These are phyloP conservation scores for Anticlea derivata DNA, from an alignment of 2,888 invertebrate genomes.

Conservation along the genomic window DNA sequence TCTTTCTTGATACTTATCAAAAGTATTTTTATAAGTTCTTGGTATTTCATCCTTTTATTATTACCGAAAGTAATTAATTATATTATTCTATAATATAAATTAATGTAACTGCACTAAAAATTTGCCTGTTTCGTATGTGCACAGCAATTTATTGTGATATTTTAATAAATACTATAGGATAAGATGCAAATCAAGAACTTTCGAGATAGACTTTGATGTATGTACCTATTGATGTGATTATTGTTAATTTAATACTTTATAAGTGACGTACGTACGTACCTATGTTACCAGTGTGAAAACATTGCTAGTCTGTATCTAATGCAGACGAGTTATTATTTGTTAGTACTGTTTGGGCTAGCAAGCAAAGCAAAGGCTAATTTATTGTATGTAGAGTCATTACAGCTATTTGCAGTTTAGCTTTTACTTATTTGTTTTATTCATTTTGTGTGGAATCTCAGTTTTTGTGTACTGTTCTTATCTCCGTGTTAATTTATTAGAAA, in stretches of 20 bases:
- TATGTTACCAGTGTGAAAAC: constrained; percentile 47
- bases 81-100: constrained; percentile 62
- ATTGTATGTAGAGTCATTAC: constrained; percentile 39
- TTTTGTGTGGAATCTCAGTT: constrained; percentile 22
- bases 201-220: constrained; percentile 64
- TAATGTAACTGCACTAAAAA: constrained; percentile 82
- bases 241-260: constrained; percentile 63
- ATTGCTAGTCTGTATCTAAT: constrained; percentile 63
- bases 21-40: constrained; percentile 31
- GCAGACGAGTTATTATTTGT: constrained; percentile 52
- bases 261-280: constrained; percentile 39
- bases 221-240: constrained; percentile 76
- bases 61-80: constrained; percentile 58
- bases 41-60: constrained; percentile 55
- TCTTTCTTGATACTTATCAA: constrained; percentile 15
- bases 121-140: constrained; percentile 84
- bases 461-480: constrained; percentile 17
- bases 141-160: constrained; percentile 85
- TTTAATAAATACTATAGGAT: constrained; percentile 81
- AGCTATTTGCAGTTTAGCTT: constrained; percentile 41
- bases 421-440: neutral
- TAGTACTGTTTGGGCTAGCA: constrained; percentile 51
- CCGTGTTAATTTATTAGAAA: constrained; percentile 46
- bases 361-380: constrained; percentile 45
- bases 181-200: constrained; percentile 72